Base-by-base conservation (phyloP, 2,888 invertebrate species). In the Microdon myrmicae region DNA sequence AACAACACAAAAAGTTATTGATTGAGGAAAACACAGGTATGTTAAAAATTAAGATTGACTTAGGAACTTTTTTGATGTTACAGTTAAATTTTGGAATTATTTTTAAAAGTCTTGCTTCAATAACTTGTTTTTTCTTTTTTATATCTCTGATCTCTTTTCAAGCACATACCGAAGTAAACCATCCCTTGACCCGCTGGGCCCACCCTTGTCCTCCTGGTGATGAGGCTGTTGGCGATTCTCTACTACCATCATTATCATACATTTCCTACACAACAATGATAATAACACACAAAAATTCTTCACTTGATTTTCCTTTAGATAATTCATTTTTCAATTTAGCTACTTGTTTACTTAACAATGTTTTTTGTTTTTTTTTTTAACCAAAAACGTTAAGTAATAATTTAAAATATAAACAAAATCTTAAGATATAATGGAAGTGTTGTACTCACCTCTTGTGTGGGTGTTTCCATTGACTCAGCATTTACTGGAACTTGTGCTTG, bases 121-220 rank as follows among this genome's bases (percentile, higher is more conserved):
- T 60, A 54, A 56, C 55, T 56, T 56, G 51, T 32, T 49, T 60
- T 64, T 25, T 45, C n/a, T n/a, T n/a, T 66, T 56, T 34, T 56
- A 49, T 51, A 26, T 41, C 51, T 53, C 47, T 51, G 47, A 58
- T 39, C 44, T 53, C 41, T 31, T 54, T 45, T 41, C 2, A 12
- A 19, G 10, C 82, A 86, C 86, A 82, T 86, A 86, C 86, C 86
- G 85, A 85, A 82, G 82, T 83, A 83, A 86, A 85, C 86, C 86
- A 86, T 82, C 85, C 84, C 81, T 85, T 85, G 84, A 86, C 84
- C 84, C 83, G 85, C 83, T 85, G 86, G 83, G 85, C 84, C 86
- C 88, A 84, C 86, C 87, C 82, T 78, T 84, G 84, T 84, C 79
- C 79, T 75, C 77, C 76, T 73, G 79, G 77, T 70, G 79, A 77